A percentile compares a stretch with the other conserved stretches of the same genome.
Conservation (phyloP, 2,113 vertebrate species). For the Brachypodius melanocephalos region DNA sequence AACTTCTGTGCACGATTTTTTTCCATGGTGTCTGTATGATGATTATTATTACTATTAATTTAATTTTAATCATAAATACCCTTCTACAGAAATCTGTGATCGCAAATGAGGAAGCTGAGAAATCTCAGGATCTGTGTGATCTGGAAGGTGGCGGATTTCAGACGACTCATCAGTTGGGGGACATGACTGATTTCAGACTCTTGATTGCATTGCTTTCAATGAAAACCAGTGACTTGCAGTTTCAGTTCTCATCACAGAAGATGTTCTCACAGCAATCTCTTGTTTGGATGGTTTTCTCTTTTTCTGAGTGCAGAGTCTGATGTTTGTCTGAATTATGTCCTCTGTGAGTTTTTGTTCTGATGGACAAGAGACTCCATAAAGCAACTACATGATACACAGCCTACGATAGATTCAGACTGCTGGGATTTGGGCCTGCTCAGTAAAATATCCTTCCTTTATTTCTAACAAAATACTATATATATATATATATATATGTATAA, state of each 20-base stretch:
- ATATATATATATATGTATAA: too few species aligned
- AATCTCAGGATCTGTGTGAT: slow-evolving; percentile 17
- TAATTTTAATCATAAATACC: background rate
- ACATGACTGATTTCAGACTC: slow-evolving; percentile 66
- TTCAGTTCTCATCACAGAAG: slow-evolving; percentile 63
- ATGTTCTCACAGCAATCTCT: slow-evolving; percentile 44
- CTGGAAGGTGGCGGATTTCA: slow-evolving; percentile 28
- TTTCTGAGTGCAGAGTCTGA: background rate
- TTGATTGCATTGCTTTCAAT: slow-evolving; percentile 61
- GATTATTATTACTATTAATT: background rate
- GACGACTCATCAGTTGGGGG: slow-evolving; percentile 41
- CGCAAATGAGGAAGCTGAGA: background rate
- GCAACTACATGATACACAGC: rapidly evolving
- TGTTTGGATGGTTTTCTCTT: slow-evolving; percentile 48
- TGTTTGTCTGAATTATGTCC: background rate
- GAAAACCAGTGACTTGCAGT: slow-evolving; percentile 64
- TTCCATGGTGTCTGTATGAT: background rate
- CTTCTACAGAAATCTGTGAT: background rate
- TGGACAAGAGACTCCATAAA: background rate
- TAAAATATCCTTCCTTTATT: background rate
- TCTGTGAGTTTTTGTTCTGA: background rate
- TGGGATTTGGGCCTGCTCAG: background rate
- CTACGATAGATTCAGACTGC: background rate
- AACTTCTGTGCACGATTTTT: background rate
- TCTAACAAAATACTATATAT: background rate